Evolutionary conservation across 2,113 vertebrate species (phyloP), one percentile per base, ranked within the genome.

Genomic region (Sander vitreus): DNA sequence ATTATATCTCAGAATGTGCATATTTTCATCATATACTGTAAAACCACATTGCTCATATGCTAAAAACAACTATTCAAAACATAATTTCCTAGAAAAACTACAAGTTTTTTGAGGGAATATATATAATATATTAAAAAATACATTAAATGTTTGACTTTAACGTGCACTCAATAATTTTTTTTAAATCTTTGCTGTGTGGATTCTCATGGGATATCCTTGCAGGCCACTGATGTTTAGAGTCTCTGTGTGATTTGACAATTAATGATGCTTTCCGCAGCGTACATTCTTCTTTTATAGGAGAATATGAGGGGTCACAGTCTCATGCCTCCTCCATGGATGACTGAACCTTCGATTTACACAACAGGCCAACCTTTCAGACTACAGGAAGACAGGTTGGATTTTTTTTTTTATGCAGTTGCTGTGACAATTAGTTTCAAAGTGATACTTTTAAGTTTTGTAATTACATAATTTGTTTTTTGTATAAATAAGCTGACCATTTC

Each of bases 311-410:
- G 78, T 85, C 84, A 89, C 10, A 50, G 30, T 65, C 33, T 60
- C 53, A 15, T 30, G 63, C 55, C 68, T 86, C 65, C 47, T 65
- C 63, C 76, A 73, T 43, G 79, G 60, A 53, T 74, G 79, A 58
- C 25, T 83, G 77, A 66, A 65, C 23, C 57, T 57, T 85, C 23
- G 67, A 84, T 78, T 82, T 86, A 75, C 76, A 85, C 78, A 59
- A 74, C 43, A 71, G 68, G 50, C 67, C 68, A 73, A 25, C 27
- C 15, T 77, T 55, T 76, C 18, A 69, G 21, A 23, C 39, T 36
- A 33, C 60, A 57, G 30, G 18, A 64, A 62, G 19, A 64, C 55
- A 59, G 21, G 55, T 27, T 47, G 9, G 36, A 36, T 51, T 27
- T 63, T 27, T 50, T 25, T 5, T 27, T 50, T 25, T 5, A 12